Percentiles rank a stretch among this genome's conserved stretches.
These are phyloP conservation scores for Chrysolina americana DNA, from an alignment of 2,888 invertebrate genomes.

Conservation along the genomic window DNA sequence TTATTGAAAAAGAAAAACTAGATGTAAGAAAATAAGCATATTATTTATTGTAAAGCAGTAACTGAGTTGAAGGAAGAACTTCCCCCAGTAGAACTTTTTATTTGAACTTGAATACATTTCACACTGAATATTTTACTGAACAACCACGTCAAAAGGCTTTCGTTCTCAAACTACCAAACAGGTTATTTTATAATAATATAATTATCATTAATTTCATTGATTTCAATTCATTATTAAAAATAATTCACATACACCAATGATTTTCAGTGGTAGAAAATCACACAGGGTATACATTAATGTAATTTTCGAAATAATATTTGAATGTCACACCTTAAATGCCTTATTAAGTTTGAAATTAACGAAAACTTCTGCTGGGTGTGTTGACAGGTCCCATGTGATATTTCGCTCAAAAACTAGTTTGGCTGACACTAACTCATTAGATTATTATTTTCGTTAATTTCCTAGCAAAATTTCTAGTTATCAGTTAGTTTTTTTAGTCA, in stretches of 20 bases:
- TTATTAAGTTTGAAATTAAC: slow-evolving; percentile 5
- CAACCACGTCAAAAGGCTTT: neutral
- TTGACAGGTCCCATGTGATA: slow-evolving; percentile 65
- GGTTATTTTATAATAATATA: no score
- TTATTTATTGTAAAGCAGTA: slow-evolving; percentile 57
- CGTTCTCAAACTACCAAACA: no score
- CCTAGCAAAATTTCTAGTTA: slow-evolving; percentile 44
- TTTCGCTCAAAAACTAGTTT: slow-evolving; percentile 63
- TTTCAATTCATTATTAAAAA: no score
- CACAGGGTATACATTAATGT: neutral
- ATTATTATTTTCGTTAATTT: slow-evolving; percentile 44
- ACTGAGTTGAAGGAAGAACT: slow-evolving; percentile 52
- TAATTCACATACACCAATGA: no score
- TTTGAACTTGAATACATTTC: slow-evolving; percentile 4
- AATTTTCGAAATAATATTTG: neutral
- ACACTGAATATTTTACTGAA: neutral
- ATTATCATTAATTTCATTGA: neutral
- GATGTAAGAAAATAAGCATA: slow-evolving; percentile 55
- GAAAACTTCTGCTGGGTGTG: slow-evolving; percentile 51
- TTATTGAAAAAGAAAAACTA: slow-evolving; percentile 58
- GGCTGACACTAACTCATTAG: slow-evolving; percentile 57
- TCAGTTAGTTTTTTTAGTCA: slow-evolving; percentile 37
- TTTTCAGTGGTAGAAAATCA: neutral
- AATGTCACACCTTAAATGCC: neutral
- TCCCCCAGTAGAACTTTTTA: slow-evolving; percentile 46